Conservation (phyloP, 2,113 vertebrate genomes). For the Otis tarda region DNA sequence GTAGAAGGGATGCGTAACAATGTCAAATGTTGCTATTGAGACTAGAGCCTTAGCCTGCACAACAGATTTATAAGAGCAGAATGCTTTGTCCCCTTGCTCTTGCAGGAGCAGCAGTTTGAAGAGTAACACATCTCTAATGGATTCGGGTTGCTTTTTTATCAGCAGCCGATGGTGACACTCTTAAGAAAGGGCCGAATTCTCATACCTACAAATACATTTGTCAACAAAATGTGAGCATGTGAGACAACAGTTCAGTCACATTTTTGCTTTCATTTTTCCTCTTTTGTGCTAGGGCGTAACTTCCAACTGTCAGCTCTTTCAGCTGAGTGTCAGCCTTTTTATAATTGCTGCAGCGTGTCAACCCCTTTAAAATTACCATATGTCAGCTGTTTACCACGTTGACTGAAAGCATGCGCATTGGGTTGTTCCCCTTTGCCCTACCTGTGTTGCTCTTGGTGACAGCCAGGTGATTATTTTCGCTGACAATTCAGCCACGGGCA, state of each 20-base stretch:
- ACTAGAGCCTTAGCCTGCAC: not conserved
- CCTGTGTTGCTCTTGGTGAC: not conserved
- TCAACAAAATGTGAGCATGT: not conserved
- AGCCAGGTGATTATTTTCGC: not conserved
- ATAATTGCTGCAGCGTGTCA: slow-evolving; percentile 8
- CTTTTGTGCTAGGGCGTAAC: slow-evolving; percentile 4
- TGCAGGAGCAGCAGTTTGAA: not conserved
- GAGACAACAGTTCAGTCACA: not conserved
- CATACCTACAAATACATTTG: slow-evolving; percentile 26
- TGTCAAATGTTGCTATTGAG: not conserved
- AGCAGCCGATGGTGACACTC: not conserved
- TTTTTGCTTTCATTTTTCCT: slow-evolving; percentile 22
- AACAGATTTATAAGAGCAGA: not conserved
- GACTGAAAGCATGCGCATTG: not conserved
- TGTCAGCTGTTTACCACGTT: not conserved
- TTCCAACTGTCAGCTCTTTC: slow-evolving; percentile 40
- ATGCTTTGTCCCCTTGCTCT: not conserved
- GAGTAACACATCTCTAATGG: not conserved
- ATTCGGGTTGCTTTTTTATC: slow-evolving; percentile 1
- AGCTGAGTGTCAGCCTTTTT: slow-evolving; percentile 17
- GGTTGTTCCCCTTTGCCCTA: not conserved
- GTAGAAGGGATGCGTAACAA: not conserved
- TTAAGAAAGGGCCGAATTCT: not conserved
- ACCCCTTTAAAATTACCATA: slow-evolving; percentile 1
- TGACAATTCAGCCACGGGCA: not conserved